Base-by-base conservation (phyloP, 2,888 invertebrate species). In the Fissipunctia ypsillon region DNA sequence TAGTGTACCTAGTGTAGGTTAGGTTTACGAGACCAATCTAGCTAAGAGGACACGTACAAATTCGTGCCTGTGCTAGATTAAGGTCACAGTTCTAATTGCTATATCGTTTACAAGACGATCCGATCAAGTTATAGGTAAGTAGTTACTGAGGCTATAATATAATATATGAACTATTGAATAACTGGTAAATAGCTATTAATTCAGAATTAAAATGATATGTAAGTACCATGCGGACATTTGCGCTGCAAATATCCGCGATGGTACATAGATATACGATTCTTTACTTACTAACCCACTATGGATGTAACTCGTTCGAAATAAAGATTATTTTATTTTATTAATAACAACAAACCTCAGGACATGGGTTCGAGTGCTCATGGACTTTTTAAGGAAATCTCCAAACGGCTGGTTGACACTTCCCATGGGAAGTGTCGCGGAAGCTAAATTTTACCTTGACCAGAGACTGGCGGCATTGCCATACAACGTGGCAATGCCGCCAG, bases 21-120 rank as follows among this genome's bases (percentile, higher is more conserved):
- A 41, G 35, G 25, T 22, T 22, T n/a, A 52, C 6, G 22, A 41
- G 1, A 43, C n/a, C 50, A 69, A 64, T 28, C 12, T 38, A 56
- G 14, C 54, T 50, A 69, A 64, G 22, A 50, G 48, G 16, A 64
- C 12, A 16, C n/a, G 16, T n/a, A 64, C 28, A 65, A 41, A 38
- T 35, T 45, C 12, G 16, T 50, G 3, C 3, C 19, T 19, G 1
- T 35, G 22, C 38, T 1, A 22, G 7, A 45, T 61, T 9, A 38
- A 41, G 14, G 14, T 48, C 25, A 22, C 22, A 28, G 19, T 43
- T 16, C n/a, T 38, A 56, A 38, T 56, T 25, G 7, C 43, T 28
- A 22, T 45, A 25, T 38, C n/a, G 31, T 43, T 67, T 19, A 56
- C 4, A 45, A 41, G 16, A 14, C 4, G 7, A 19, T 28, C 19